These are phyloP conservation scores for Elegia similella DNA, from an alignment of 2,888 invertebrate species.

Conservation along the genomic window DNA sequence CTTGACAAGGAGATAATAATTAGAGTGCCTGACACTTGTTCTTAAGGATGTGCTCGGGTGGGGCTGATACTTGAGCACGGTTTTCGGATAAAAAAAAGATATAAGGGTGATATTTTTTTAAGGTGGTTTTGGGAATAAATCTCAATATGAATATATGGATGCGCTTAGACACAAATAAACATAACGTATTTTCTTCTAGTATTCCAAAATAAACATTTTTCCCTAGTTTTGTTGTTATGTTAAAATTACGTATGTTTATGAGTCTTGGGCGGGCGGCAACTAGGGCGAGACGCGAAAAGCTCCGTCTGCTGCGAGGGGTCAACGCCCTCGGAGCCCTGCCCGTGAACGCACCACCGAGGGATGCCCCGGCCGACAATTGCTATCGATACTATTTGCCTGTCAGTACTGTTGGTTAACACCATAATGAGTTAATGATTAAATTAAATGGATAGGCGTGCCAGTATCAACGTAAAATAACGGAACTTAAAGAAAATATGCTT, in stretches of 20 bases:
- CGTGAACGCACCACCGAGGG: constrained; percentile 69
- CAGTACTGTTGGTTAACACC: background rate
- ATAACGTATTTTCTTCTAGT: background rate
- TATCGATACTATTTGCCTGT: constrained; percentile 60
- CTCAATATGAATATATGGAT: background rate
- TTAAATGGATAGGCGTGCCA: background rate
- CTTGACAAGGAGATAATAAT: constrained; percentile 22
- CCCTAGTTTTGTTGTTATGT: constrained; percentile 1
- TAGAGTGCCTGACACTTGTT: constrained; percentile 26
- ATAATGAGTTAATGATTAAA: background rate
- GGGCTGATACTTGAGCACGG: constrained; percentile 51
- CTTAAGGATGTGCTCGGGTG: constrained; percentile 29
- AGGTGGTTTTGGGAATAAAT: constrained; percentile 17
- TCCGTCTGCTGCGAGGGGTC: constrained; percentile 70
- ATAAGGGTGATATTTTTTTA: constrained; percentile 24
- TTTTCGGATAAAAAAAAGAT: constrained; percentile 37
- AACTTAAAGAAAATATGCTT: too few species aligned
- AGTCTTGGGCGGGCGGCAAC: constrained; percentile 66
- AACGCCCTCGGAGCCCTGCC: constrained; percentile 73
- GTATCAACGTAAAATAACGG: background rate
- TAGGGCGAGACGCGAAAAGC: constrained; percentile 77
- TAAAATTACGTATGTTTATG: constrained; percentile 37
- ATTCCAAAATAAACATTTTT: background rate
- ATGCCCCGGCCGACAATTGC: constrained; percentile 52
- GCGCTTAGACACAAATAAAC: background rate